Evolutionary conservation across 2,888 invertebrate genomes (phyloP), one percentile per base, ranked within the genome.

Genomic region (Trichogramma dendrolimi): DNA sequence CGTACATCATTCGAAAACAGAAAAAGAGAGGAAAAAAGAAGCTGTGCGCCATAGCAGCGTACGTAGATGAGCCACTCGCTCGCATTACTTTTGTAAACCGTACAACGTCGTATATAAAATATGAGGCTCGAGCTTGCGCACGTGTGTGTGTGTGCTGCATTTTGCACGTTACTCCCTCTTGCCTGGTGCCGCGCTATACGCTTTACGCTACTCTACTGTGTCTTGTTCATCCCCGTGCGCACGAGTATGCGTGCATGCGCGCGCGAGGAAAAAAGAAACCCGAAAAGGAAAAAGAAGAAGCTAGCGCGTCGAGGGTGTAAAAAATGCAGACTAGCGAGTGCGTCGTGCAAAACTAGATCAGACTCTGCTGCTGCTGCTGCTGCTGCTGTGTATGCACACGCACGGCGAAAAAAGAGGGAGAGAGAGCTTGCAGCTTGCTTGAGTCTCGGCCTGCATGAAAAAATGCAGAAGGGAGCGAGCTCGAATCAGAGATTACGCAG

Each of bases 1-100:
- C 48, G 49, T 63, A 60, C 56, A 63, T 63, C 56, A 60, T 60
- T 63, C n/a, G 14, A 54, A 50, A 60, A 60, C 49, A 44, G 46
- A 60, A 41, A 10, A 51, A 44, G 14, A 7, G 46, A 60, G 11
- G 27, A 7, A 8, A 44, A 54, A 27, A 27, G 27, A 27, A 27
- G 27, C 27, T 27, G 27, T 27, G 27, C 27, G 2, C 27, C 27
- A 27, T 27, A 27, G 27, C 27, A 27, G 27, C 3, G 27, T 42
- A 39, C 4, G 14, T 55, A 50, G n/a, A 50, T 40, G 8, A 49
- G 52, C 6, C 10, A 38, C 46, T 48, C 27, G 27, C 27, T 38
- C 11, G 46, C 54, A 46, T 60, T 57, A 60, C 59, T 49, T 60
- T 50, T 54, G 56, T 50, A 63, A 56, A 57, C 40, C 39, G 54